Conservation (phyloP, 37 sponge, comb jelly and placozoan species). For the Ianthella basta region DNA sequence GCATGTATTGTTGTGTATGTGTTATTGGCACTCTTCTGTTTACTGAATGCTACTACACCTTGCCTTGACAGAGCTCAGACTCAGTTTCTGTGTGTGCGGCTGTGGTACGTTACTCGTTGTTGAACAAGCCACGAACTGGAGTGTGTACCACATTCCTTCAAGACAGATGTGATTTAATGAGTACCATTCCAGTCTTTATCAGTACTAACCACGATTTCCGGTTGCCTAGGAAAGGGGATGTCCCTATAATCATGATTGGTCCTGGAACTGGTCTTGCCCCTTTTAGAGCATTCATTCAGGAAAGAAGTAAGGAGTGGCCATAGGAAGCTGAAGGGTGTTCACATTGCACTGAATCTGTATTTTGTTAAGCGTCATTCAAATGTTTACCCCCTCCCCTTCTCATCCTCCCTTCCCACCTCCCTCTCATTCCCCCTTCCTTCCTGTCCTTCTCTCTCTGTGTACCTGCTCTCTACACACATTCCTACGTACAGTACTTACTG, state of each 20-base stretch:
- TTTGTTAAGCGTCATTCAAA: no score
- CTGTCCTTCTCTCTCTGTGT: background rate
- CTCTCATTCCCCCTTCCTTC: background rate
- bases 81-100: conserved; percentile 65
- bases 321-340: background rate
- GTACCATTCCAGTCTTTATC: conserved; percentile 56
- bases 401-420: background rate
- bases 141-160: conserved; percentile 70
- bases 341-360: no score
- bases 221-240: conserved; percentile 43
- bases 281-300: conserved; percentile 71
- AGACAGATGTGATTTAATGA: conserved; percentile 40
- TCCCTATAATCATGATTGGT: conserved; percentile 70
- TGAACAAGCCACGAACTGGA: conserved; percentile 41
- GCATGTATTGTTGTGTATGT: no score
- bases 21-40: no score
- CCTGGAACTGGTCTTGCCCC: conserved; percentile 76
- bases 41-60: background rate
- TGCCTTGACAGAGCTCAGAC: conserved; percentile 26
- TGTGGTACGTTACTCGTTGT: conserved; percentile 53
- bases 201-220: conserved; percentile 67
- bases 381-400: no score
- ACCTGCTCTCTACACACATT: no score
- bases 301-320: conserved; percentile 52
- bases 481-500: conserved; percentile 22